These are phyloP conservation scores for Megaustenia siamemsis DNA, from an alignment of 2,888 invertebrate species.

Conservation along the genomic window DNA sequence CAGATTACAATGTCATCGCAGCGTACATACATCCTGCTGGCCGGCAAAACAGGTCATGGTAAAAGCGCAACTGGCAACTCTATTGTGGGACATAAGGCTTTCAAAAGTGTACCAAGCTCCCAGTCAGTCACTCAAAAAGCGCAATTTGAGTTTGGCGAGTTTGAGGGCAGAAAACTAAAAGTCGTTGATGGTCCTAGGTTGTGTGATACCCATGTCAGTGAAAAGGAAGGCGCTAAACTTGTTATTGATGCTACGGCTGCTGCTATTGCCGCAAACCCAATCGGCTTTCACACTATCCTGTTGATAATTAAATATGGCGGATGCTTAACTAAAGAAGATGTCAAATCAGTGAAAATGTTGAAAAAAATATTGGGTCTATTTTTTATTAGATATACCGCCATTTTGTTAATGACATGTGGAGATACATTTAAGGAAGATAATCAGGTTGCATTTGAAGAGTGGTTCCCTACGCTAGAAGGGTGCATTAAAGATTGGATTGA, in stretches of 20 bases:
- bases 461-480: background rate
- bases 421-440: background rate
- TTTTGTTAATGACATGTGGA: conserved; percentile 7
- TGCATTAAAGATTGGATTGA: background rate
- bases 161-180: background rate
- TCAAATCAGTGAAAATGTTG: background rate
- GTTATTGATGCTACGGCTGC: conserved; percentile 5
- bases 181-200: conserved; percentile 26
- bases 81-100: background rate
- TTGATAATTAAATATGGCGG: background rate
- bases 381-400: background rate
- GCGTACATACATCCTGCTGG: background rate
- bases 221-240: background rate
- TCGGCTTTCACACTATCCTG: conserved; percentile 7
- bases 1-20: background rate
- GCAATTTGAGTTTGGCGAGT: background rate
- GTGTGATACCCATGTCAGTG: background rate
- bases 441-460: background rate
- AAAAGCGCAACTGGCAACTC: conserved; percentile 26
- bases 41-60: conserved; percentile 33
- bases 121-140: background rate
- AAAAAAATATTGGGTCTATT: conserved; percentile 20
- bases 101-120: background rate
- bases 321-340: conserved; percentile 10
- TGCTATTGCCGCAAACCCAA: background rate